A percentile compares a stretch with the other conserved stretches of the same genome.
Conservation (phyloP, 2,113 vertebrate species). For the Dicaeum eximium region DNA sequence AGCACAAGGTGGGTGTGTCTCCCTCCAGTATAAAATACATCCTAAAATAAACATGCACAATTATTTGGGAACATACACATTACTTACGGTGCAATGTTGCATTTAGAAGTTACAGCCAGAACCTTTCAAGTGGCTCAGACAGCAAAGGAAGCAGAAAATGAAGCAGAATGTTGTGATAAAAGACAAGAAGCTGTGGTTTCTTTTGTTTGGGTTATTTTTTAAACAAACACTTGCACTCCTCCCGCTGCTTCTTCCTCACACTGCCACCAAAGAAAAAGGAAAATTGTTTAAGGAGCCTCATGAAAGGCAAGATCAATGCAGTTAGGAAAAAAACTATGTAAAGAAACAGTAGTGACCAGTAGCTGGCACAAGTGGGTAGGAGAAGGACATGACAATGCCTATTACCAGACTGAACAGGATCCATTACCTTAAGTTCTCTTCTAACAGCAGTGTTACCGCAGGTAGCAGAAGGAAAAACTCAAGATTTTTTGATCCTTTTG, state of each 20-base stretch:
- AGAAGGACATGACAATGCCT: neutral
- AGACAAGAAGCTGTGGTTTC: neutral
- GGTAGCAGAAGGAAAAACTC: neutral
- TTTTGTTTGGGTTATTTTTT: conserved; percentile 1
- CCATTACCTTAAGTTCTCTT: neutral
- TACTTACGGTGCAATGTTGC: neutral
- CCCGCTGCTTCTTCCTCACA: neutral
- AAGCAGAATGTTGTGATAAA: neutral
- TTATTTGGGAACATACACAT: conserved; percentile 30
- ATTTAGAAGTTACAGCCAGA: neutral
- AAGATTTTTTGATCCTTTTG: neutral
- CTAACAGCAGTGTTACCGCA: neutral
- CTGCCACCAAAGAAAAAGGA: neutral
- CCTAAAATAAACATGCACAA: conserved; percentile 53
- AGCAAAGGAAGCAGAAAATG: conserved; percentile 15
- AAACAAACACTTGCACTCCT: neutral
- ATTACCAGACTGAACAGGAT: neutral
- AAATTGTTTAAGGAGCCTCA: neutral
- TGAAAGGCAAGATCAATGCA: neutral
- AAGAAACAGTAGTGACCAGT: neutral
- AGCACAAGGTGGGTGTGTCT: conserved; percentile 51
- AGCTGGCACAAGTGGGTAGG: neutral
- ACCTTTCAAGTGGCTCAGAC: neutral
- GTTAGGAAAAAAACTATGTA: neutral
- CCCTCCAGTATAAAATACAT: conserved; percentile 17